Evolutionary conservation across 1,140 invertebrate species (phyloP), one percentile per base, ranked within the genome.

Genomic region (Drosophila pandora): DNA sequence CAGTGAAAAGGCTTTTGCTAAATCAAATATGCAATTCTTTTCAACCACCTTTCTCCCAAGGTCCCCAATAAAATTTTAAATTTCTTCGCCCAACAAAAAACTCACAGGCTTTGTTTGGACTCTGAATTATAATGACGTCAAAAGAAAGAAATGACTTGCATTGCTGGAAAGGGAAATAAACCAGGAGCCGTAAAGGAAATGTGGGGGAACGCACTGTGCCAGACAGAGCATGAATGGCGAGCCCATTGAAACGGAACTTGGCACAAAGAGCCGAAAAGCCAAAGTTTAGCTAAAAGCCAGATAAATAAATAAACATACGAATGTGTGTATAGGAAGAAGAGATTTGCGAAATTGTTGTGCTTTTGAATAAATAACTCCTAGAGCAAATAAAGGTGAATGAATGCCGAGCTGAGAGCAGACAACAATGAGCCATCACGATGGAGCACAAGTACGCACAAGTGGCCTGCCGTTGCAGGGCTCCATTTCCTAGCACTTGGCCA

Each of bases 211-310:
- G 28, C 57, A 70, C 57, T 70, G 56, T 70, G 67, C 59, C 79
- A 82, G 79, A 79, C 79, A 58, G 74, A 47, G 55, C 70, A 70
- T 82, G 79, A 72, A 73, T 71, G 67, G 57, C 17, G 47, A 62
- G 57, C 63, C 78, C 78, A 87, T 87, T 79, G 78, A 87, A 88
- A 82, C 71, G 73, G 61, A 76, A 85, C 58, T 62, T 62, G 78
- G 78, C 65, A 85, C 74, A 85, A 85, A 82, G 43, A 47, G 21
- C 10, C 17, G 43, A 22, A 79, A 71, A 85, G 78, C 73, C 48
- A 32, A 88, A 85, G 81, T 85, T 85, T 75, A 87, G 82, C 78
- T 67, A 87, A 85, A 87, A 88, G 69, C 69, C 74, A 78, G 85
- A 85, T 82, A 87, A 74, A 68, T 81, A 87, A 69, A 77, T 70